Percentiles rank a stretch among this genome's conserved stretches.
phyloP scores from a whole-genome alignment of 2,113 vertebrate genomes.

The Pterocles gutturalis region DNA sequence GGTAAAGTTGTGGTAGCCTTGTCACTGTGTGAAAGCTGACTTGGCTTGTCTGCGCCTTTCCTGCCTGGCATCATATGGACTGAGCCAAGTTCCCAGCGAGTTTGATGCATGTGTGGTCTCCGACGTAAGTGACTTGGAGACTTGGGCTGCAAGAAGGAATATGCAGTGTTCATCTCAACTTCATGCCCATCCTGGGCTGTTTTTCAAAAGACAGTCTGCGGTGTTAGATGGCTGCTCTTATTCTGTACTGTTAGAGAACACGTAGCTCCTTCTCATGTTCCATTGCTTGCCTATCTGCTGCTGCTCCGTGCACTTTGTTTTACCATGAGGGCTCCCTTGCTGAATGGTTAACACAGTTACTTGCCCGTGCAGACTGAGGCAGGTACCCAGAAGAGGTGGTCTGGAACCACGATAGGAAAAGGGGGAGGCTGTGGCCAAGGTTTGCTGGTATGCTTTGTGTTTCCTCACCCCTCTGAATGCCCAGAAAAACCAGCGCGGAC shows the following conservation, averaged over 20 bases:
- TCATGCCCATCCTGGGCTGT: background rate
- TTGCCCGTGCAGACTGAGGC: background rate
- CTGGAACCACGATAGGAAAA: background rate
- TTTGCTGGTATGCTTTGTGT: background rate
- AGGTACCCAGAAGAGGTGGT: background rate
- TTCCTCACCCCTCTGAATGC: background rate
- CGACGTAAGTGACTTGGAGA: background rate
- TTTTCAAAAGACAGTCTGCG: background rate
- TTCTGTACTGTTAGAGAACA: background rate
- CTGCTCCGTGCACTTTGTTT: background rate
- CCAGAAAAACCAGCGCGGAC: background rate
- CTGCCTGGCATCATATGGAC: background rate
- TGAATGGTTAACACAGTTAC: background rate
- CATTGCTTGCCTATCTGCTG: background rate
- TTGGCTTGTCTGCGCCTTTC: background rate
- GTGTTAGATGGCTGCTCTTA: background rate
- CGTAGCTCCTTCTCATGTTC: background rate
- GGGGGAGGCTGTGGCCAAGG: background rate
- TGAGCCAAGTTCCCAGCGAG: background rate
- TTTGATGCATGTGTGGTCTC: background rate
- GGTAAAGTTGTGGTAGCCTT: background rate
- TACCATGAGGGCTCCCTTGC: fast-evolving
- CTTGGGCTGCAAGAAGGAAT: background rate
- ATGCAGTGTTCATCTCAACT: background rate
- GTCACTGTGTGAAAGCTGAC: background rate